Evolutionary conservation across 2,797 vertebrate genomes (phyloP).

Genomic region (Dendrocincla tyrannina): DNA sequence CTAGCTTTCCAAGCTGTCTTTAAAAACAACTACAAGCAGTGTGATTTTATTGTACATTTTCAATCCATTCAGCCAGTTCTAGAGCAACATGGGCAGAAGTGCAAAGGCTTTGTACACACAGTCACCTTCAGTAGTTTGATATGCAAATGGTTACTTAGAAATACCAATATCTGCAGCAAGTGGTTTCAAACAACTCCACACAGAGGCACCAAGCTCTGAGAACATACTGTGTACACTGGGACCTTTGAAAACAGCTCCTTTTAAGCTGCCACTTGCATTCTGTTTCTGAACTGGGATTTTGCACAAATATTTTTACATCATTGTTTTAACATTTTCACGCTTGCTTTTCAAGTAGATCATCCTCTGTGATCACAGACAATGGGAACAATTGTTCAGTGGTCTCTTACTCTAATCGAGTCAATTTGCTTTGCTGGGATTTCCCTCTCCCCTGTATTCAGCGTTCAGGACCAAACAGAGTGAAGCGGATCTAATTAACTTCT

Average conservation of each 20-base stretch:
- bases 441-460: slow-evolving; percentile 28
- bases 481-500: slow-evolving; percentile 69
- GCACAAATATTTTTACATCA: slow-evolving; percentile 7
- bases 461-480: slow-evolving; percentile 59
- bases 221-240: background rate
- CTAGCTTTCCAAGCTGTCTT: background rate
- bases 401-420: slow-evolving; percentile 25
- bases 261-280: background rate
- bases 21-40: background rate
- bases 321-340: slow-evolving; percentile 14
- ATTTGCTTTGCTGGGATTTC: slow-evolving; percentile 67
- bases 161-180: background rate
- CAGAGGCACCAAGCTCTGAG: background rate
- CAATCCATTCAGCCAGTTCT: background rate
- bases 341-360: slow-evolving; percentile 36
- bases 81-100: background rate
- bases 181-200: background rate
- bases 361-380: slow-evolving; percentile 33
- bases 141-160: slow-evolving; percentile 6
- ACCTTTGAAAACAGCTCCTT: background rate
- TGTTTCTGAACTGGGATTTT: background rate
- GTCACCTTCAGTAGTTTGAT: background rate
- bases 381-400: background rate
- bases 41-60: background rate
- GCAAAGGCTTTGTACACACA: background rate